Percentiles rank a stretch among this genome's conserved stretches.
Conservation (phyloP, 2,113 vertebrate species). For the Nestor notabilis region DNA sequence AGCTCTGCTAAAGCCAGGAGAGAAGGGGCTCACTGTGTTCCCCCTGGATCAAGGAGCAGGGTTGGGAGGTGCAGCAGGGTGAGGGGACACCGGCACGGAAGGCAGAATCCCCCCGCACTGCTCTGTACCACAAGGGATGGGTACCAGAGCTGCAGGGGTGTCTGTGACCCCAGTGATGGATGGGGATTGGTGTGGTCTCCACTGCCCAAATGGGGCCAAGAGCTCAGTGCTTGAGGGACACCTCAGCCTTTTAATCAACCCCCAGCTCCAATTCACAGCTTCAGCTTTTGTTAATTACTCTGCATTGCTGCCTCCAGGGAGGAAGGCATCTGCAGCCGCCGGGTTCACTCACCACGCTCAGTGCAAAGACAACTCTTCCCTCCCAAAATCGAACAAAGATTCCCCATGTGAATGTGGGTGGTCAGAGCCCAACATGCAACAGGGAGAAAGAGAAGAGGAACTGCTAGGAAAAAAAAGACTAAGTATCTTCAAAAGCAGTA, state of each 20-base stretch:
- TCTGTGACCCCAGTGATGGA: background rate
- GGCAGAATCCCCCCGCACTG: background rate
- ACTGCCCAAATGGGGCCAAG: background rate
- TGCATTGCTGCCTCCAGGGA: background rate
- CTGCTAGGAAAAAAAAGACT: background rate
- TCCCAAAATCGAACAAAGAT: background rate
- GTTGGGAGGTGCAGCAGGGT: accelerated
- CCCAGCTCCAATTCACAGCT: background rate
- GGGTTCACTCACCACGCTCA: accelerated
- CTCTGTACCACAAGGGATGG: background rate
- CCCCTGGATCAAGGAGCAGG: background rate
- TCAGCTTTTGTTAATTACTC: background rate
- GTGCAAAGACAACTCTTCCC: background rate
- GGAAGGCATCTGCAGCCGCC: background rate
- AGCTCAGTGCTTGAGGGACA: background rate
- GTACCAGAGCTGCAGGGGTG: background rate
- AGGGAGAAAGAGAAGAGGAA: background rate
- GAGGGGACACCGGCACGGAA: background rate
- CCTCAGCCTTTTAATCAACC: background rate
- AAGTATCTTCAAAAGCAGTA: background rate
- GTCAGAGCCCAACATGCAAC: background rate
- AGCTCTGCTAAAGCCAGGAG: background rate
- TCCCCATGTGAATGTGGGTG: background rate
- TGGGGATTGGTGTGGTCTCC: accelerated
- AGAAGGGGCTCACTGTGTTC: accelerated